Conservation (phyloP, 2,797 vertebrate species). For the Apodemus agrarius region DNA sequence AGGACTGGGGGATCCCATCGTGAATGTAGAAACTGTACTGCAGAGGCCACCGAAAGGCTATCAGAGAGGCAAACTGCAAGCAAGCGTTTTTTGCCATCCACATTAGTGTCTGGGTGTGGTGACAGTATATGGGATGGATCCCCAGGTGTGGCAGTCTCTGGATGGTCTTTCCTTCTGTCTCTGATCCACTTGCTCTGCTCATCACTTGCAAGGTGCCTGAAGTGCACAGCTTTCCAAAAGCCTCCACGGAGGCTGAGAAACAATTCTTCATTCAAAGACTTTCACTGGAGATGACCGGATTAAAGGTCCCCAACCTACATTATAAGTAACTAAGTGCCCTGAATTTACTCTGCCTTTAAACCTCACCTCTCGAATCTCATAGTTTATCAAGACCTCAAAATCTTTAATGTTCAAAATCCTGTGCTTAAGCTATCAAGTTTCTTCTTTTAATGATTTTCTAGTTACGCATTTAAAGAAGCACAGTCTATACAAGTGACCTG, state of each 20-base stretch:
- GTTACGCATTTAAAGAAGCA: neutral
- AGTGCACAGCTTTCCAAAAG: neutral
- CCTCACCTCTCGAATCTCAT: neutral
- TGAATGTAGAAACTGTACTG: neutral
- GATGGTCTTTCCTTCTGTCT: no score
- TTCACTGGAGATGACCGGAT: neutral
- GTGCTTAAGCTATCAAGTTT: neutral
- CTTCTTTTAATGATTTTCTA: constrained; percentile 6
- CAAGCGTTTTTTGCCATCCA: no score
- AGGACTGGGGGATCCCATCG: neutral
- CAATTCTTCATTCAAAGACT: neutral
- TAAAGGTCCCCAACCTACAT: neutral
- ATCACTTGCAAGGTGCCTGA: neutral
- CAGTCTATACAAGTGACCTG: neutral
- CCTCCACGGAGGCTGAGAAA: neutral
- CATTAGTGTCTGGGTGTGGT: no score
- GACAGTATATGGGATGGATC: no score
- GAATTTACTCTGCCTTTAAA: neutral
- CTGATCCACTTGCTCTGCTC: no score
- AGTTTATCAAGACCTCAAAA: constrained; percentile 14
- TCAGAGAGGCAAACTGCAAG: neutral
- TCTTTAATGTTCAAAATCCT: neutral
- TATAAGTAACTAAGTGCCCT: neutral
- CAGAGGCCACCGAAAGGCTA: neutral
- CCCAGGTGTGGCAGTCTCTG: no score